These are phyloP conservation scores for Micropterix aruncella DNA, from an alignment of 2,888 invertebrate species.

Conservation along the genomic window DNA sequence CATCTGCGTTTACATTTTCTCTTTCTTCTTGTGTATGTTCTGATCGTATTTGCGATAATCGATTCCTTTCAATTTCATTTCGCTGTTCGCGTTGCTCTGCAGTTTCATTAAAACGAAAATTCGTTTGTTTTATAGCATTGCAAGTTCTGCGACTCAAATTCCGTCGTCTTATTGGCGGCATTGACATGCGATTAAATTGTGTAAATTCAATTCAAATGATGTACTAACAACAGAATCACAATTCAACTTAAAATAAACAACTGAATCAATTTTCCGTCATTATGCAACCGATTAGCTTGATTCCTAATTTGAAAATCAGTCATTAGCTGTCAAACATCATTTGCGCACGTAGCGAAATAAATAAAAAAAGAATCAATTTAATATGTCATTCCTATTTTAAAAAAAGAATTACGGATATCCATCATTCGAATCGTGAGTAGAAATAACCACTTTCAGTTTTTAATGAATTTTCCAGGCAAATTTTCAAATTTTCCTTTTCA, in stretches of 20 bases:
- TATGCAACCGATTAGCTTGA: not conserved
- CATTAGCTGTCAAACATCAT: not conserved
- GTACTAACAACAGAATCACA: not conserved
- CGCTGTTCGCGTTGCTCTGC: not conserved
- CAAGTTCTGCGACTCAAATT: not conserved
- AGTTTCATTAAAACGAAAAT: not conserved
- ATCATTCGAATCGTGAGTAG: too few species aligned
- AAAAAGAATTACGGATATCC: too few species aligned
- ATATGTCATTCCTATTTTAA: not conserved
- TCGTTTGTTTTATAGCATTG: not conserved
- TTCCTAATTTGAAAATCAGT: too few species aligned
- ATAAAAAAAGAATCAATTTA: not conserved
- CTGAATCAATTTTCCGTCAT: not conserved
- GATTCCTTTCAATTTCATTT: not conserved
- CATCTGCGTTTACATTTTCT: conserved; percentile 8
- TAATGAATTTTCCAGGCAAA: not conserved
- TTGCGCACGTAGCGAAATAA: not conserved
- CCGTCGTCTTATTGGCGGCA: not conserved
- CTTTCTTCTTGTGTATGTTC: conserved; percentile 7
- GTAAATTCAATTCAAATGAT: not conserved
- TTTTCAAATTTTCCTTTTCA: too few species aligned
- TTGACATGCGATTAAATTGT: not conserved
- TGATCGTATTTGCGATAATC: conserved; percentile 5
- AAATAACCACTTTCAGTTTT: not conserved
- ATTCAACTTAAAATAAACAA: not conserved